A percentile compares a stretch with the other conserved stretches of the same genome.
phyloP scores from a whole-genome alignment of 2,113 vertebrate genomes.

The Macroglossus sobrinus region DNA sequence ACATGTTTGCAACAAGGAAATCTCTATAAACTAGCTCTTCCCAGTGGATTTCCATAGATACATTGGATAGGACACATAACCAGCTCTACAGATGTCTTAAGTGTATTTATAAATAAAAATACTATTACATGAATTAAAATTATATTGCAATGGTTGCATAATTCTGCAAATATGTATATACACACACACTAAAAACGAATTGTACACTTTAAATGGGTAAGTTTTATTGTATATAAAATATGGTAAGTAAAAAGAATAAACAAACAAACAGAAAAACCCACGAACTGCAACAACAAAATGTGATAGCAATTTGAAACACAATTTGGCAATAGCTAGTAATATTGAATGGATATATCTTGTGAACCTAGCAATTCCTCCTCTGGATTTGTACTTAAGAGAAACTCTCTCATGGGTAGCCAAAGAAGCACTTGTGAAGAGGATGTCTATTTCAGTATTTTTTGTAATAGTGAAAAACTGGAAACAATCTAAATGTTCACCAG shows the following conservation, averaged over 20 bases:
- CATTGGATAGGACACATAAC: neutral
- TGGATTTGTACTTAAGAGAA: neutral
- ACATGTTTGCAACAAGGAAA: constrained; percentile 15
- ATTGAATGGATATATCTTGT: neutral
- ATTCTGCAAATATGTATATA: neutral
- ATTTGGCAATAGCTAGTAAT: neutral
- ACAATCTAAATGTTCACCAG: neutral
- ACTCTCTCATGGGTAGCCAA: neutral
- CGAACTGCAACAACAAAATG: neutral
- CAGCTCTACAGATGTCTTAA: neutral
- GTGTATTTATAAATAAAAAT: constrained; percentile 9
- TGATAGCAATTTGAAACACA: neutral
- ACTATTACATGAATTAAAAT: neutral
- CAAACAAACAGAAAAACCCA: neutral
- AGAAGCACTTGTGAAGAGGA: neutral
- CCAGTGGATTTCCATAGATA: neutral
- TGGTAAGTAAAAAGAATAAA: neutral
- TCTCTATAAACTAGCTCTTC: neutral
- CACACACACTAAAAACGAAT: neutral
- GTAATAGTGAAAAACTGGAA: neutral
- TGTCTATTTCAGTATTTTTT: neutral
- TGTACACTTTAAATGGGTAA: neutral
- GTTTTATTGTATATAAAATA: neutral
- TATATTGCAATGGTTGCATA: neutral
- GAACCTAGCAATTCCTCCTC: neutral